phyloP scores from a whole-genome alignment of 1,140 invertebrate genomes.

The Ceratosolen solmsi region DNA sequence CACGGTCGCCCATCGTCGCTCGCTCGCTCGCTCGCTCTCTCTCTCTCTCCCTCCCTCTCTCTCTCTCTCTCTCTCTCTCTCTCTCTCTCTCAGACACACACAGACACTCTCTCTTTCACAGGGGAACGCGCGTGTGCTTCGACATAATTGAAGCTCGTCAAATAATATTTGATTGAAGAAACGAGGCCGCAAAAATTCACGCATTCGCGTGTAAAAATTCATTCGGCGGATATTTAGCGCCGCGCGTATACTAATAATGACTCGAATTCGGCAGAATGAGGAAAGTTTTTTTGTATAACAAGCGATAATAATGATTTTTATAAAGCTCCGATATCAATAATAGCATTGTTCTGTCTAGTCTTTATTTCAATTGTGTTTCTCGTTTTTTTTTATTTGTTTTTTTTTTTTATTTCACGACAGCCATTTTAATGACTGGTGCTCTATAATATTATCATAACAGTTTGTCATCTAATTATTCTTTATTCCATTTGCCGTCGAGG shows the following conservation, averaged over 20 bases:
- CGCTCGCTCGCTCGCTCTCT: too few species aligned
- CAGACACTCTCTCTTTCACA: too few species aligned
- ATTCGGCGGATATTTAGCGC: not conserved
- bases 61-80: not conserved
- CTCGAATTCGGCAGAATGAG: not conserved
- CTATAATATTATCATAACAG: not conserved
- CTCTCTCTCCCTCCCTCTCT: slow-evolving; percentile 5
- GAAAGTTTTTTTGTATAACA: not conserved
- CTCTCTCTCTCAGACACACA: too few species aligned
- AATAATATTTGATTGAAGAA: not conserved
- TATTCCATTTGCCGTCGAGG: not conserved
- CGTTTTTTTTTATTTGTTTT: too few species aligned
- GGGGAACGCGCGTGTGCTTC: too few species aligned
- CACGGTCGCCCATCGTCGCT: not conserved
- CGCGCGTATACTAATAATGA: not conserved
- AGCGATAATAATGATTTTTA: not conserved
- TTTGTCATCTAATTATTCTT: not conserved
- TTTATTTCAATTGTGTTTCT: not conserved
- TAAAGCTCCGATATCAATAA: not conserved
- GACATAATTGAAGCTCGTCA: not conserved
- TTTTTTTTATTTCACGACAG: not conserved
- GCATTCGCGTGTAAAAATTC: not conserved
- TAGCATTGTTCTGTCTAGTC: not conserved
- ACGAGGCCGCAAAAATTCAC: not conserved
- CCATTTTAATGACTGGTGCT: not conserved